Percentiles rank a stretch among this genome's conserved stretches.
These are phyloP conservation scores for Melanotaenia maccullochi DNA, from an alignment of 2,797 vertebrate species.

Conservation along the genomic window DNA sequence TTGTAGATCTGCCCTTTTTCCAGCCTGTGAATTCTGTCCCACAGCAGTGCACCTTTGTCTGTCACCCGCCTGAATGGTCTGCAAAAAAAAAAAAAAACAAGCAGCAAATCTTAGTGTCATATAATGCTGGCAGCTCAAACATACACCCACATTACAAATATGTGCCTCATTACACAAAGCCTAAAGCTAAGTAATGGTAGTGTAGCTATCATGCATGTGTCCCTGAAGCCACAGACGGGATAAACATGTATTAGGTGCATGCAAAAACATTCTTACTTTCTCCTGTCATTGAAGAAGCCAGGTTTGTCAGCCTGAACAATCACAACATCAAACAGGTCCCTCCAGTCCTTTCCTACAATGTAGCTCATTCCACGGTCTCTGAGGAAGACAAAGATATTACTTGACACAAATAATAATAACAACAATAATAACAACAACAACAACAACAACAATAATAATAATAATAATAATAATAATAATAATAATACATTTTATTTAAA, in stretches of 20 bases:
- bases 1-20: slow-evolving; percentile 99
- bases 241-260: neutral
- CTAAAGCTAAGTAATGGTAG: neutral
- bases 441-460: no score
- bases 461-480: no score
- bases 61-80: slow-evolving; percentile 97
- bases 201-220: neutral
- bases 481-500: no score
- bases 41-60: slow-evolving; percentile 92
- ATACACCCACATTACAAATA: slow-evolving; percentile 11
- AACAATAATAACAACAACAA: no score
- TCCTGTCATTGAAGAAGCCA: slow-evolving; percentile 95
- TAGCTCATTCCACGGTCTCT: slow-evolving; percentile 96
- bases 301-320: slow-evolving; percentile 99
- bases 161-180: neutral
- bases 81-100: slow-evolving; percentile 25
- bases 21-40: slow-evolving; percentile 95
- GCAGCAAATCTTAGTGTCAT: slow-evolving; percentile 9
- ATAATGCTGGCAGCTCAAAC: neutral
- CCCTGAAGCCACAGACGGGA: slow-evolving; percentile 16
- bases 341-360: slow-evolving; percentile 97
- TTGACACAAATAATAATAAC: neutral
- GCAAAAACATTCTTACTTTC: slow-evolving; percentile 85
- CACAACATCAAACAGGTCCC: slow-evolving; percentile 95
- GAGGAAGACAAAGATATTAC: slow-evolving; percentile 37